phyloP scores from a whole-genome alignment of 2,113 vertebrate genomes.

The Brachyistius frenatus region DNA sequence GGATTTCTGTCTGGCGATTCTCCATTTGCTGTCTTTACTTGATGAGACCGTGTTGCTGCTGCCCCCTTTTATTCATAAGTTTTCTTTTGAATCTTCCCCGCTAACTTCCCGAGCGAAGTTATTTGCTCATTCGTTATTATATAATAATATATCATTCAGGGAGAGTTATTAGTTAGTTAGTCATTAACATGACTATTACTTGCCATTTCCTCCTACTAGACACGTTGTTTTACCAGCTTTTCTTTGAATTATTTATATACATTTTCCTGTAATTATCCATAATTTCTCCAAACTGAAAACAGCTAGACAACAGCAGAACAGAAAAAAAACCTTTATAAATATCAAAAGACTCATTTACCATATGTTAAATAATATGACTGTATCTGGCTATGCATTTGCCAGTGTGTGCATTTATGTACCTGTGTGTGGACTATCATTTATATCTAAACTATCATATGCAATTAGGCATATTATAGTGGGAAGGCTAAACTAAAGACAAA shows the following conservation, averaged over 20 bases:
- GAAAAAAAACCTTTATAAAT: neutral
- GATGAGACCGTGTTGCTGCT: conserved; percentile 36
- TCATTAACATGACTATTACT: conserved; percentile 11
- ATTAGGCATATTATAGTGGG: neutral
- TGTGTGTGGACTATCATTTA: neutral
- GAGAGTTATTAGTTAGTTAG: conserved; percentile 22
- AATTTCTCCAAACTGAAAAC: conserved; percentile 6
- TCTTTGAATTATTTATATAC: neutral
- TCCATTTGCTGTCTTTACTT: conserved; percentile 61
- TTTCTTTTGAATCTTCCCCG: conserved; percentile 38
- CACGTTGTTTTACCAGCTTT: neutral
- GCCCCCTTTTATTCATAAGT: conserved; percentile 17
- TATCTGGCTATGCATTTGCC: too few species aligned
- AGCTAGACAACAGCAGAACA: neutral
- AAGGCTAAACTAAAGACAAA: neutral
- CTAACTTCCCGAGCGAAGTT: conserved; percentile 29
- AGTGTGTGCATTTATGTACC: too few species aligned
- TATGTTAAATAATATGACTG: too few species aligned
- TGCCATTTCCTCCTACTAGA: neutral
- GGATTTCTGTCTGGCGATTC: conserved; percentile 68
- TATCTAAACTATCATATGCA: too few species aligned
- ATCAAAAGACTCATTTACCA: too few species aligned
- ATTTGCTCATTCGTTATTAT: conserved; percentile 55
- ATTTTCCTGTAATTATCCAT: conserved; percentile 24
- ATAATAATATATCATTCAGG: conserved; percentile 26